Evolutionary conservation across 2,113 vertebrate genomes (phyloP).

Genomic region (Dicaeum eximium): DNA sequence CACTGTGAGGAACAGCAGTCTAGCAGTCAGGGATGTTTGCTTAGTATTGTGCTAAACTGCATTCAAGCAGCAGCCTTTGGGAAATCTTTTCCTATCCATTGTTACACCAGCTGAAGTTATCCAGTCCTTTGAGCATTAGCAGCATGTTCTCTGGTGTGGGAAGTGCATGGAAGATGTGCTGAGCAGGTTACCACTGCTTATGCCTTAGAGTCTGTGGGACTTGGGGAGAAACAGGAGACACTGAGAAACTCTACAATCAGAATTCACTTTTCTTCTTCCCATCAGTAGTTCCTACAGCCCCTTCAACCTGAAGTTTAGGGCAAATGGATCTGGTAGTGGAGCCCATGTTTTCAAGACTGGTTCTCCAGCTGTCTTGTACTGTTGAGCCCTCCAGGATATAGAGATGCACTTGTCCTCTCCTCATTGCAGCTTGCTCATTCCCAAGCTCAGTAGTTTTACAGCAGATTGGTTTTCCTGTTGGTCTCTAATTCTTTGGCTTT

Average conservation of each 20-base stretch:
- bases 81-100: background rate
- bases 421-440: background rate
- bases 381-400: background rate
- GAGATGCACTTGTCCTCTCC: background rate
- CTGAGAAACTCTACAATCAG: background rate
- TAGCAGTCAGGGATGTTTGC: background rate
- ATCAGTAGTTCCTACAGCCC: background rate
- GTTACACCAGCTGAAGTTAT: background rate
- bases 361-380: background rate
- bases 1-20: background rate
- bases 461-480: background rate
- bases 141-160: background rate
- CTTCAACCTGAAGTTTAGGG: background rate
- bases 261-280: background rate
- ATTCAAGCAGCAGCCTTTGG: background rate
- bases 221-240: background rate
- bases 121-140: background rate
- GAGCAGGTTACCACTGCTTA: background rate
- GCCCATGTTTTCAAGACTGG: background rate
- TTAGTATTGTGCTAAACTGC: background rate
- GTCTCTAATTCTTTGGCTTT: background rate
- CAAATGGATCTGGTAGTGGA: background rate
- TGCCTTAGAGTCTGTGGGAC: background rate
- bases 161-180: background rate
- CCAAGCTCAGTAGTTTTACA: background rate